Evolutionary conservation across 2,888 invertebrate genomes (phyloP), one percentile per base, ranked within the genome.

Genomic region (Clostera curtula): DNA sequence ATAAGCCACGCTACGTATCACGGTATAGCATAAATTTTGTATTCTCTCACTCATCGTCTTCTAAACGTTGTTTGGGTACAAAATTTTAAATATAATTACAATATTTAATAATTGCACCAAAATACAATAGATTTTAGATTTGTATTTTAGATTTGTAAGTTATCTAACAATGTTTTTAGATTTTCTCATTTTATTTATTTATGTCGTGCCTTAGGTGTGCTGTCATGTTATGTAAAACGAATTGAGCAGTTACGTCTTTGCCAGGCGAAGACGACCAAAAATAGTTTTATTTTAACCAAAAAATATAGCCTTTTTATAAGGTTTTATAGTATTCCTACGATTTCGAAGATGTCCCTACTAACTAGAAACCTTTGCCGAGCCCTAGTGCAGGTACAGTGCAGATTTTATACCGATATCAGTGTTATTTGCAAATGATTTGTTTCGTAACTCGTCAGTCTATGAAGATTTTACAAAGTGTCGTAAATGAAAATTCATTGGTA

Each of bases 281-380:
- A 74, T 10, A 70, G n/a, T n/a, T n/a, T 75, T 73, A 54, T 46
- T 66, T 61, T 50, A 6, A 24, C 27, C 29, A 37, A 48, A 44
- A 53, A 59, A 54, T 54, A 67, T 15, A 47, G 56, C 59, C 64
- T 65, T 57, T 51, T 46, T 24, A 27, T 40, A 43, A 55, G 54
- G 47, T 50, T 54, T 55, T 16, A 7, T 2, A 12, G 4, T 32
- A 25, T 47, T 34, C n/a, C 12, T 24, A 26, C 26, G 33, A 38
- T 26, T 27, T 30, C 18, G 27, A 68, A 27, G 18, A 83, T 83
- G 83, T 77, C 80, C 31, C 50, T 79, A 27, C 69, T 83, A 31
- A 65, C 66, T 49, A 75, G 80, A 50, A 77, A 74, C 44, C 48
- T 79, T 43, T 66, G 71, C 42, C 71, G 80, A 37, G 61, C 69